phyloP scores from a whole-genome alignment of 2,113 vertebrate genomes.

The Solea solea region DNA sequence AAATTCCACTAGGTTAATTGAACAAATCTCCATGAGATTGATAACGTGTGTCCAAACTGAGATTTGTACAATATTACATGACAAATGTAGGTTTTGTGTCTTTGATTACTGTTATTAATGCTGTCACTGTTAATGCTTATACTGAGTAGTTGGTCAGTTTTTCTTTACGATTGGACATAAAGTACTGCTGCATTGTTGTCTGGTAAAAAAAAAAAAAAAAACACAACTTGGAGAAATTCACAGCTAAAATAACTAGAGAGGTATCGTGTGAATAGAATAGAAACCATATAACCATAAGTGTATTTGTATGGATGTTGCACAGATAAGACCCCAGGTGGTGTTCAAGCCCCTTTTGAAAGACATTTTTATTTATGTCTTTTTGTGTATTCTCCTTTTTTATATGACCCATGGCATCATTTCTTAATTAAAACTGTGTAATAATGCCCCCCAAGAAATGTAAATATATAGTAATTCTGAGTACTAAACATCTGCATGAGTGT shows the following conservation, averaged over 20 bases:
- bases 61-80: conserved; percentile 19
- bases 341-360: no score
- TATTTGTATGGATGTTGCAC: no score
- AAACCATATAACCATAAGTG: background rate
- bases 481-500: no score
- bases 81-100: conserved; percentile 11
- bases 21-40: conserved; percentile 12
- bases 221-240: background rate
- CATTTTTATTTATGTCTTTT: no score
- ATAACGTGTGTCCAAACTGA: conserved; percentile 5
- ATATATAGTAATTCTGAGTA: no score
- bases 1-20: conserved; percentile 22
- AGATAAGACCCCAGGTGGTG: no score
- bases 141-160: no score
- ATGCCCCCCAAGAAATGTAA: no score
- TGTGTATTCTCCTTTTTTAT: no score
- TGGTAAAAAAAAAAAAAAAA: background rate
- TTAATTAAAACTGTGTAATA: no score
- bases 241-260: conserved; percentile 9
- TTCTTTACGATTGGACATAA: conserved; percentile 9
- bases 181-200: background rate
- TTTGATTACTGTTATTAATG: background rate
- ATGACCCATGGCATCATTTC: no score
- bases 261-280: conserved; percentile 13
- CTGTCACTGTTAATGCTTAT: background rate